Evolutionary conservation across 2,888 invertebrate species (phyloP), one percentile per base, ranked within the genome.

Genomic region (Phragmatobia fuliginosa): DNA sequence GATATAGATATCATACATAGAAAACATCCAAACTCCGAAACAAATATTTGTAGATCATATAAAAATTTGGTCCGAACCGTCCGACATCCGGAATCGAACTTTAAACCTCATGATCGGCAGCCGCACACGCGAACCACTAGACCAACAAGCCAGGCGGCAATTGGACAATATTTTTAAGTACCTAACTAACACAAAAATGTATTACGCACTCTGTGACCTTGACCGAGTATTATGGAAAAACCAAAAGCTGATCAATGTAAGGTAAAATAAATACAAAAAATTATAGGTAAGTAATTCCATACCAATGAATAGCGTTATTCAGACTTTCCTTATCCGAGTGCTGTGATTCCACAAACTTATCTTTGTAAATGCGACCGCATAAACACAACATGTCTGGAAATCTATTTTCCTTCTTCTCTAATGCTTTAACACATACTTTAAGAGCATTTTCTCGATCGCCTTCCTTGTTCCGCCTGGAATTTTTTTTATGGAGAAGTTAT

Each of bases 301-400:
- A 95, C 99, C 99, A 99, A 90, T 98, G 97, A 83, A 99, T 99
- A 66, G 99, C 99, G 93, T 97, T 97, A 67, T 97, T 96, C 81
- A 99, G 95, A 87, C 98, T 98, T 63, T 97, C 97, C 81, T 96
- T 96, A 89, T 99, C 99, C 4, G 96, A 96, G 89, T 99, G 99
- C 79, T 97, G 97, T 60, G 99, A 99, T 95, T 99, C 99, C 18
- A 99, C 98, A 94, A 99, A 99, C 89, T 98, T 99, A 91, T 98
- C 98, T 92, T 98, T 98, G 91, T 99, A 99, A 87, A 99, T 99
- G 76, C 99, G 97, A 0, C 99, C 99, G 87, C 99, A 99, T 4
- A 99, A 96, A 87, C 99, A 99, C 64, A 99, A 92, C 97, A 99
- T 98, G 90, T 99, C 99, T 0, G 99, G 99, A 85, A 99, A 99